These are phyloP conservation scores for Dendropsophus ebraccatus DNA, from an alignment of 2,113 vertebrate species.

Conservation along the genomic window DNA sequence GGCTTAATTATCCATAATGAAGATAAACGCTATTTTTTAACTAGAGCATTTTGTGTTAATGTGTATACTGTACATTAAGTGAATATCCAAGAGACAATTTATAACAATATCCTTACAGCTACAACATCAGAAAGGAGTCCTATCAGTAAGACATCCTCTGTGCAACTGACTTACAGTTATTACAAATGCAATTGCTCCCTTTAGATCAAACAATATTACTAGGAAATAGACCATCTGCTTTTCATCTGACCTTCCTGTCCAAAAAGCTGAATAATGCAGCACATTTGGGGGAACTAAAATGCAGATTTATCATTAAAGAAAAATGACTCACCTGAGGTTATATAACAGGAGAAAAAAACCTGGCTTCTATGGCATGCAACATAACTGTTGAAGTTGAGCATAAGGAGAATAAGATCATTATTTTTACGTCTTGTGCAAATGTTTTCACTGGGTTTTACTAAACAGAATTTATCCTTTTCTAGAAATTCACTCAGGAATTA, in stretches of 20 bases:
- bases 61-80: not conserved
- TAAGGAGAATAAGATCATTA: not conserved
- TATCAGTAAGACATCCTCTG: not conserved
- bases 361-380: not conserved
- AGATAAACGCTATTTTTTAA: not conserved
- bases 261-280: conserved; percentile 12
- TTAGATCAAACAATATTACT: conserved; percentile 28
- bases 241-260: conserved; percentile 15
- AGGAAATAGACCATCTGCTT: conserved; percentile 34
- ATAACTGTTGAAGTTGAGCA: not conserved
- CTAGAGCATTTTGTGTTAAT: not conserved
- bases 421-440: not conserved
- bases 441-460: not conserved
- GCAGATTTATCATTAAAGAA: conserved; percentile 19
- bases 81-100: not conserved
- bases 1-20: conserved; percentile 7
- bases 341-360: not conserved
- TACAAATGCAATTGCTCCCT: conserved; percentile 34
- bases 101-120: not conserved
- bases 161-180: conserved; percentile 28
- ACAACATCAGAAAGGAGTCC: not conserved
- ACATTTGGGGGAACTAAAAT: conserved; percentile 16
- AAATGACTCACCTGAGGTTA: conserved; percentile 32
- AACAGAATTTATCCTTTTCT: not conserved
- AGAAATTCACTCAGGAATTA: not conserved